phyloP scores from a whole-genome alignment of 2,888 invertebrate species.

The Lasiommata megera region DNA sequence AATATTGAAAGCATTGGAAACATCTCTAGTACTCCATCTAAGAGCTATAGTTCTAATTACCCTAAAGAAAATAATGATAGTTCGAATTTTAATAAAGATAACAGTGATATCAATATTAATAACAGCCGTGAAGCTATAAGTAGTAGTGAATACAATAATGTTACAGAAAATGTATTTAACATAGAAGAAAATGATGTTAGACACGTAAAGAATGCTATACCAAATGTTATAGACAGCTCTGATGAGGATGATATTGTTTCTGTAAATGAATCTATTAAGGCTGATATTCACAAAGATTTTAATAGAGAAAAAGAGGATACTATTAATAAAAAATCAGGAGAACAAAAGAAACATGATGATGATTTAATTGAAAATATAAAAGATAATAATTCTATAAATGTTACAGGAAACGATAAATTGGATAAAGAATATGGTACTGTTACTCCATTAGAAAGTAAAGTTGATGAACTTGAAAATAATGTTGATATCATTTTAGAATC shows the following conservation, averaged over 20 bases:
- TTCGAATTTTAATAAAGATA: neutral
- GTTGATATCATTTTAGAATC: conserved; percentile 1
- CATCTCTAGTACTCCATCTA: neutral
- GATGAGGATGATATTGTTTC: conserved; percentile 36
- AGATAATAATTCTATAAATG: neutral
- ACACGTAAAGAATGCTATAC: conserved; percentile 24
- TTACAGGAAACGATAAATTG: neutral
- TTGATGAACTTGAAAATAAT: conserved; percentile 13
- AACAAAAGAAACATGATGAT: neutral
- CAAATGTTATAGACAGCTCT: conserved; percentile 41
- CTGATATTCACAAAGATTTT: conserved; percentile 36
- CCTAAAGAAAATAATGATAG: neutral
- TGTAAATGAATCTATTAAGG: conserved; percentile 37
- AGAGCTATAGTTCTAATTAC: neutral
- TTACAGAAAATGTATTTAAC: conserved; percentile 6
- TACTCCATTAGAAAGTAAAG: neutral
- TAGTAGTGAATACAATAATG: conserved; percentile 9
- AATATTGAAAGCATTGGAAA: conserved; percentile 7
- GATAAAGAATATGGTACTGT: neutral
- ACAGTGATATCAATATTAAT: neutral
- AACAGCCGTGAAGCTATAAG: neutral
- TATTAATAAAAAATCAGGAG: conserved; percentile 13
- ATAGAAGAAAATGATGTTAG: conserved; percentile 2
- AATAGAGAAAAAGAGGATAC: neutral
- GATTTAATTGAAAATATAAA: neutral